Conservation (phyloP, 30 jellyfish, hydroid and myxozoan species). For the Aurelia coerulea region DNA sequence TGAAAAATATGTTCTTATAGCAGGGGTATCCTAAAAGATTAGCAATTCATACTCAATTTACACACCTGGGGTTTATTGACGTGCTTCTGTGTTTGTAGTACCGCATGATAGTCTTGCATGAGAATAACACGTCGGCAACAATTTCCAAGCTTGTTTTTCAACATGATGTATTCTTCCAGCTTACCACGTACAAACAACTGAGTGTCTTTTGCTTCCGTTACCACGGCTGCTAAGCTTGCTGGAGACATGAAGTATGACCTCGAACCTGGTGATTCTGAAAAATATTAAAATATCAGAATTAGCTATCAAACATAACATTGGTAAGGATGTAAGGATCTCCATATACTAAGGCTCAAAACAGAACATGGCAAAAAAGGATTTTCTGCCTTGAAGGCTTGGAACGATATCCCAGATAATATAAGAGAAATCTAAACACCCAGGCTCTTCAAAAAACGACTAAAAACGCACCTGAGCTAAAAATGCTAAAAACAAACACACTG, state of each 20-base stretch:
- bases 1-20: too few species aligned
- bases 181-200: conserved; percentile 63
- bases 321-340: too few species aligned
- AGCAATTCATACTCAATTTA: too few species aligned
- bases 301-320: too few species aligned
- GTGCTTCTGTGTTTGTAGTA: conserved; percentile 40
- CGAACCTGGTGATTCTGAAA: conserved; percentile 58
- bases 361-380: background rate
- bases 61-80: conserved; percentile 4
- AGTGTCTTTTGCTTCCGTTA: conserved; percentile 7
- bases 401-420: too few species aligned
- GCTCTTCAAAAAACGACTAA: too few species aligned
- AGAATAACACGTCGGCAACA: conserved; percentile 45
- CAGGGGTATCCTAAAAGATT: too few species aligned
- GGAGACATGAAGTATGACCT: conserved; percentile 54
- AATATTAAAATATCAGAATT: background rate
- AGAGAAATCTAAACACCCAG: too few species aligned
- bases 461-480: too few species aligned
- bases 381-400: too few species aligned
- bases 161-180: conserved; percentile 51
- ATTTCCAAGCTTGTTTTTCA: conserved; percentile 51
- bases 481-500: too few species aligned
- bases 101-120: conserved; percentile 47
- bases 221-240: conserved; percentile 48
- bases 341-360: too few species aligned